phyloP scores from a whole-genome alignment of 2,113 vertebrate genomes.

The Cebus imitator region DNA sequence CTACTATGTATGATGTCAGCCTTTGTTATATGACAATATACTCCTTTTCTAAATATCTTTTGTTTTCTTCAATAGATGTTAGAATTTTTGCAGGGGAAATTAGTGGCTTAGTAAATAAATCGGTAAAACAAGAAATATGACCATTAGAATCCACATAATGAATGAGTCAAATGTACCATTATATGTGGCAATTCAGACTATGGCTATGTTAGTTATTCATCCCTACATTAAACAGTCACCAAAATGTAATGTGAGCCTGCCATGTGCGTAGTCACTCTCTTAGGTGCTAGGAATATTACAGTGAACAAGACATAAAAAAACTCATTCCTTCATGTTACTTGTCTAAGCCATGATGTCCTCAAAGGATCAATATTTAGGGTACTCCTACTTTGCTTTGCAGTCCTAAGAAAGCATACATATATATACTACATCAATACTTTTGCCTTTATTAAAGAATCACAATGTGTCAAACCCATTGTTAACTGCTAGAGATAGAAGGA shows the following conservation, averaged over 20 bases:
- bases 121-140: neutral
- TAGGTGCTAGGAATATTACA: neutral
- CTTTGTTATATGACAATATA: neutral
- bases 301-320: neutral
- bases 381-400: neutral
- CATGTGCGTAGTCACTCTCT: too few species aligned
- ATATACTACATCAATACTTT: neutral
- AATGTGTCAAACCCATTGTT: neutral
- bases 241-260: neutral
- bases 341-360: neutral
- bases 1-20: neutral
- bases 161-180: neutral
- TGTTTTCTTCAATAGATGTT: neutral
- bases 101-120: neutral
- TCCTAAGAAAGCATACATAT: neutral
- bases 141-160: neutral
- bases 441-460: neutral
- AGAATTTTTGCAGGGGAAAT: neutral
- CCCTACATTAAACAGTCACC: neutral
- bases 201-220: neutral
- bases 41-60: neutral
- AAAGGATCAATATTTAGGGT: neutral
- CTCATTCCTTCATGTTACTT: neutral
- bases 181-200: rapidly evolving
- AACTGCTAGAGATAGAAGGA: neutral